Conservation (phyloP, 2,888 invertebrate genomes). For the Ernsta delagoae region DNA sequence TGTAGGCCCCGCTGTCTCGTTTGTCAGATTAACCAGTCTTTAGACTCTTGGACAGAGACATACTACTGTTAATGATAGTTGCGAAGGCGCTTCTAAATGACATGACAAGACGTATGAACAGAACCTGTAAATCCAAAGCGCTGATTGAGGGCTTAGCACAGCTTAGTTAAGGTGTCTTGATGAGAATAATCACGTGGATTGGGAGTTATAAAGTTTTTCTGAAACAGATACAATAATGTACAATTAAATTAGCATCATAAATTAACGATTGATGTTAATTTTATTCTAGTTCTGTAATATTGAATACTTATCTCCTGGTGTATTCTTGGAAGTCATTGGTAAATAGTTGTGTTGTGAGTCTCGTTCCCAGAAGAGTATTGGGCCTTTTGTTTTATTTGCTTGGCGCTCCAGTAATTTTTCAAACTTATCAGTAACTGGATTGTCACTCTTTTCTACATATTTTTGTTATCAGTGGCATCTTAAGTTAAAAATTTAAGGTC, state of each 20-base stretch:
- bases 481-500: too few relatives aligned
- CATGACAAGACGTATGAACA: slow-evolving; percentile 19
- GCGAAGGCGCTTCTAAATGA: slow-evolving; percentile 6
- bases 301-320: not conserved
- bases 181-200: not conserved
- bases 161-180: not conserved
- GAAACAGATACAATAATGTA: too few relatives aligned
- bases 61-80: slow-evolving; percentile 2
- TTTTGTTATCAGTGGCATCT: too few relatives aligned
- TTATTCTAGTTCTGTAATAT: not conserved
- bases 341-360: not conserved
- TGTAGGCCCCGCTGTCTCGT: slow-evolving; percentile 29
- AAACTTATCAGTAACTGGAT: not conserved
- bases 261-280: too few relatives aligned
- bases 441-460: too few relatives aligned
- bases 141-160: not conserved
- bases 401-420: not conserved
- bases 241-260: too few relatives aligned
- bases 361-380: not conserved
- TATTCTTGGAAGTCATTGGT: not conserved
- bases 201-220: not conserved
- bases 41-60: slow-evolving; percentile 13
- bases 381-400: slow-evolving; percentile 1
- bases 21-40: slow-evolving; percentile 30
- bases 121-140: slow-evolving; percentile 1